Evolutionary conservation across 2,797 vertebrate genomes (phyloP).

Genomic region (Neoniphon sammara): DNA sequence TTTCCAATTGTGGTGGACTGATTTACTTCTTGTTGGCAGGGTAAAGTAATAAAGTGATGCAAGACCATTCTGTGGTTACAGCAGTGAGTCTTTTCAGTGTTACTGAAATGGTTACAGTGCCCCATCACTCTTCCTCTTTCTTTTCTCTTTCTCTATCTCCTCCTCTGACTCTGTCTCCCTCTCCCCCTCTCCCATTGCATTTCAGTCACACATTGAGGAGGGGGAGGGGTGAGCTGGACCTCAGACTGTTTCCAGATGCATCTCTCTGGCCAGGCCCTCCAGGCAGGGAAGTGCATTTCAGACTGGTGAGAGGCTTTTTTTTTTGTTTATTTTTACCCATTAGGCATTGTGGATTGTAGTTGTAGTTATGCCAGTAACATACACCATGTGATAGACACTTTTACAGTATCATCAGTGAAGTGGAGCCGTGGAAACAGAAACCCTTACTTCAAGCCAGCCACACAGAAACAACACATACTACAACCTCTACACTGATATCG

Average conservation of each 20-base stretch:
- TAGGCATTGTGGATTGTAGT: constrained; percentile 16
- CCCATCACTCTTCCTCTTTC: background rate
- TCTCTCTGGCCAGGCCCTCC: constrained; percentile 8
- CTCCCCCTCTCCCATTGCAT: constrained; percentile 17
- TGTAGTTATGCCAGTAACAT: constrained; percentile 2
- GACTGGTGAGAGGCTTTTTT: constrained; percentile 5
- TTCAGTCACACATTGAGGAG: constrained; percentile 17
- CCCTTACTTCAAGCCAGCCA: too few relatives aligned
- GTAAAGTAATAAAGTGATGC: background rate
- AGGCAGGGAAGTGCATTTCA: constrained; percentile 28
- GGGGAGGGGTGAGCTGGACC: constrained; percentile 30
- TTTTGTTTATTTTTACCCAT: constrained; percentile 6
- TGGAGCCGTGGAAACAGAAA: too few relatives aligned
- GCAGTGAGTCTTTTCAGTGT: background rate
- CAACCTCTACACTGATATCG: too few relatives aligned
- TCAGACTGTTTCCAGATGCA: constrained; percentile 58
- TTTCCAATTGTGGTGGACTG: background rate
- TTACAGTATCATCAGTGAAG: too few relatives aligned
- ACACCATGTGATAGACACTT: background rate
- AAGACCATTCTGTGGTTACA: constrained; percentile 1
- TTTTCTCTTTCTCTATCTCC: background rate
- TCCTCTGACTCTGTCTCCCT: constrained; percentile 2
- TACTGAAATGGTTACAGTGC: too few relatives aligned
- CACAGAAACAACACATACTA: too few relatives aligned
- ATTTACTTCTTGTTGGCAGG: background rate